phyloP scores from a whole-genome alignment of 2,888 invertebrate genomes.

The Acleris emargana region DNA sequence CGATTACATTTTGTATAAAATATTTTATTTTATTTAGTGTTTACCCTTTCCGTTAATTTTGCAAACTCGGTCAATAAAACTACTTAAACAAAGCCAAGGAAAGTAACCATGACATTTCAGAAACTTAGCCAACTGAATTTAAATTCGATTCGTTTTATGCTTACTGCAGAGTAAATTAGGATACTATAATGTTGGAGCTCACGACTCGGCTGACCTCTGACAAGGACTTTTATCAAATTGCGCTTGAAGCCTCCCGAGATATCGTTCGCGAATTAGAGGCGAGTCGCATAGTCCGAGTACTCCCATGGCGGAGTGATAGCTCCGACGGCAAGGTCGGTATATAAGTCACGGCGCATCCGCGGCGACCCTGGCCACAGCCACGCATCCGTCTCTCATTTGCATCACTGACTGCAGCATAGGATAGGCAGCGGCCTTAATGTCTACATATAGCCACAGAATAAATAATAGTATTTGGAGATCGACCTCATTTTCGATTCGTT shows the following conservation, averaged over 20 bases:
- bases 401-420: constrained; percentile 57
- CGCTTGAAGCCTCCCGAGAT: constrained; percentile 15
- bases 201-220: constrained; percentile 54
- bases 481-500: background rate
- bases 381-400: constrained; percentile 56
- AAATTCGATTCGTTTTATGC: constrained; percentile 45
- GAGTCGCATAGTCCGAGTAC: constrained; percentile 4
- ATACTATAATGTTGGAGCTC: constrained; percentile 43
- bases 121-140: constrained; percentile 45
- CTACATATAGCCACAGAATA: constrained; percentile 29
- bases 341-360: constrained; percentile 43
- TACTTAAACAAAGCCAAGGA: constrained; percentile 40
- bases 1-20: background rate
- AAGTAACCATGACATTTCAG: constrained; percentile 61
- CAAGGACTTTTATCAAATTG: constrained; percentile 41
- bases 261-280: constrained; percentile 28
- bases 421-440: constrained; percentile 59
- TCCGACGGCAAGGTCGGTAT: constrained; percentile 45
- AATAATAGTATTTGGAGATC: background rate
- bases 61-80: background rate
- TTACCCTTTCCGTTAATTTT: background rate
- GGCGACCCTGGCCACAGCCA: constrained; percentile 3
- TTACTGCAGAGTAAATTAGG: constrained; percentile 42
- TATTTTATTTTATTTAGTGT: background rate
- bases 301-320: constrained; percentile 14